Evolutionary conservation across 2,888 invertebrate species (phyloP).

Genomic region (Rhingia rostrata): DNA sequence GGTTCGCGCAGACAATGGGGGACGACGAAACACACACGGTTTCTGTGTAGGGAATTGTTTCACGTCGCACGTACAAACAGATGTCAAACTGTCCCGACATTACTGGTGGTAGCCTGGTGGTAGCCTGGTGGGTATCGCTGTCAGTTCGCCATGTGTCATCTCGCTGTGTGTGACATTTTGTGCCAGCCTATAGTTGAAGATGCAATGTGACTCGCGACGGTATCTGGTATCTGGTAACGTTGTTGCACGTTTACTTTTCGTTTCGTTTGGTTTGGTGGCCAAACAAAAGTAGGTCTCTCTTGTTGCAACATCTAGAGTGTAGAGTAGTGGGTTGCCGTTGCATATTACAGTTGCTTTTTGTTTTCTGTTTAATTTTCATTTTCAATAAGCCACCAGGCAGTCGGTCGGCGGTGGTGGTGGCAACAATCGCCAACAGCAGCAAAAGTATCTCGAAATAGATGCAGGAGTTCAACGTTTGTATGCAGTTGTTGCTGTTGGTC

Average conservation of each 20-base stretch:
- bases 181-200: neutral
- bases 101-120: neutral
- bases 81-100: conserved; percentile 52
- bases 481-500: conserved; percentile 13
- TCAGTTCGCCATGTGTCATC: conserved; percentile 61
- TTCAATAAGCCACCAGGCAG: conserved; percentile 55
- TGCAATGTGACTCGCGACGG: neutral
- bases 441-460: conserved; percentile 20
- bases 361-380: conserved; percentile 58
- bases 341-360: neutral
- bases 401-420: neutral
- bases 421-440: neutral
- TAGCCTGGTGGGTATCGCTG: neutral
- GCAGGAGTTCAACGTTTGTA: conserved; percentile 45
- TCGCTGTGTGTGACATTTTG: conserved; percentile 17
- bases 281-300: conserved; percentile 61
- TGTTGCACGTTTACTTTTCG: conserved; percentile 48
- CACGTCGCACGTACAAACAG: conserved; percentile 28
- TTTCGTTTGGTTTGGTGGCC: conserved; percentile 58
- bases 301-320: conserved; percentile 41
- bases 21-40: conserved; percentile 9
- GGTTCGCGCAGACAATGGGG: conserved; percentile 6
- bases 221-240: neutral
- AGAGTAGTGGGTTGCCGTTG: neutral
- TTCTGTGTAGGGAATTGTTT: conserved; percentile 34